Base-by-base conservation (phyloP, 92 coral and sea anemone genomes). In the Epizoanthus scotinus region DNA sequence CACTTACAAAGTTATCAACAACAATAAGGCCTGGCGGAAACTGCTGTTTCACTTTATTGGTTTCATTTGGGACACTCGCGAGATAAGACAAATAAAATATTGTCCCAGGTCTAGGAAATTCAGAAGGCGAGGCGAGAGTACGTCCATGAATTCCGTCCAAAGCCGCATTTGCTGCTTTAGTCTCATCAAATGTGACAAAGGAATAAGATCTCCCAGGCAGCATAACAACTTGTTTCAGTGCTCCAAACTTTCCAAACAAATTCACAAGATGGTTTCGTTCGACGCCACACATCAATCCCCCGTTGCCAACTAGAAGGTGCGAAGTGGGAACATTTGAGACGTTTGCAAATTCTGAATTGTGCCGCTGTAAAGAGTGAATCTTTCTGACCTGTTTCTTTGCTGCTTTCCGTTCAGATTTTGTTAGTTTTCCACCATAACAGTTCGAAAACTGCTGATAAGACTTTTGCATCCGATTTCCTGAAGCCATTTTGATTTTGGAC, bases 281-380 rank as follows among this genome's bases (percentile, higher is more conserved):
- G 1, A 93, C 66, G 5, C 99, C 99, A 65, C 98, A 94, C 94
- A 91, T 93, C 34, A 96, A 53, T 4, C 99, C 99, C 21, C 99
- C 99, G 83, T 96, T 96, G 65, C 94, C 94, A 36, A 96, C 90
- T 65, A 96, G 73, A 73, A 96, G 68, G 79, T 96, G 92, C 29
- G 88, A 69, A 47, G 99, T 91, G 2, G 99, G 97, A 26, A 64
- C 78, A 42, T 85, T 84, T 27, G 98, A 93, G 34, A 96, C 34
- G 22, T 67, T 85, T 27, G 92, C 89, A 22, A 91, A 74, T 42
- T 93, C 96, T 14, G 84, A 42, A 42, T 80, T 87, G 66, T 87
- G 89, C 81, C 78, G 87, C 28, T 87, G 86, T 59, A 96, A 83
- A n/a, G 84, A 67, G 82, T 91, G 86, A 1, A 91, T 61, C 77